Evolutionary conservation across 2,797 vertebrate species (phyloP).

Genomic region (Hoplostethus mediterraneus): DNA sequence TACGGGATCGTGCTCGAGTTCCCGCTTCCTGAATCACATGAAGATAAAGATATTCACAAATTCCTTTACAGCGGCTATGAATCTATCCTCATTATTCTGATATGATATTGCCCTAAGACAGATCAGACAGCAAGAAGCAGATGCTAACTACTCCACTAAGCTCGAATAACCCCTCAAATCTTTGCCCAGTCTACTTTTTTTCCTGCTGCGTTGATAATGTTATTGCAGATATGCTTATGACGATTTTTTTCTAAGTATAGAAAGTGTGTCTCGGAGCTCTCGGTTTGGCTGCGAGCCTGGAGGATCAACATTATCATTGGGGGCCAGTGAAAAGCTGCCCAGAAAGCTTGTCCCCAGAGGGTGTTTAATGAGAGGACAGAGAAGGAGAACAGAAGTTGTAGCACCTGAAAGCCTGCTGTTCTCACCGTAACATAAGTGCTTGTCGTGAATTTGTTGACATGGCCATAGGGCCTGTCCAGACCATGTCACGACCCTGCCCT

Average conservation of each 20-base stretch:
- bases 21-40: constrained; percentile 47
- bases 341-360: constrained; percentile 68
- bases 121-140: constrained; percentile 68
- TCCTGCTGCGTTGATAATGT: constrained; percentile 54
- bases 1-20: constrained; percentile 31
- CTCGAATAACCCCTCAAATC: constrained; percentile 69
- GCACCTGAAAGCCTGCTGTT: constrained; percentile 64
- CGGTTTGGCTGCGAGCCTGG: constrained; percentile 65
- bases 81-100: constrained; percentile 80
- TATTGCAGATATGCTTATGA: constrained; percentile 71
- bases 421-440: constrained; percentile 32
- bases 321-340: constrained; percentile 62
- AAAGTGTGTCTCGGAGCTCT: constrained; percentile 36
- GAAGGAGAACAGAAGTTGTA: constrained; percentile 43
- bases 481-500: constrained; percentile 60
- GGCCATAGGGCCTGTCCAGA: constrained; percentile 52
- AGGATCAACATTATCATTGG: constrained; percentile 76
- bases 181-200: constrained; percentile 63
- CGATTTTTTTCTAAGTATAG: constrained; percentile 71
- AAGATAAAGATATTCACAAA: constrained; percentile 48
- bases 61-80: constrained; percentile 48
- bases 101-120: constrained; percentile 73
- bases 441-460: constrained; percentile 58
- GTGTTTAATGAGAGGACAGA: constrained; percentile 68
- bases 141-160: constrained; percentile 72